Evolutionary conservation across 2,888 invertebrate species (phyloP).

Genomic region (Gortyna flavago): DNA sequence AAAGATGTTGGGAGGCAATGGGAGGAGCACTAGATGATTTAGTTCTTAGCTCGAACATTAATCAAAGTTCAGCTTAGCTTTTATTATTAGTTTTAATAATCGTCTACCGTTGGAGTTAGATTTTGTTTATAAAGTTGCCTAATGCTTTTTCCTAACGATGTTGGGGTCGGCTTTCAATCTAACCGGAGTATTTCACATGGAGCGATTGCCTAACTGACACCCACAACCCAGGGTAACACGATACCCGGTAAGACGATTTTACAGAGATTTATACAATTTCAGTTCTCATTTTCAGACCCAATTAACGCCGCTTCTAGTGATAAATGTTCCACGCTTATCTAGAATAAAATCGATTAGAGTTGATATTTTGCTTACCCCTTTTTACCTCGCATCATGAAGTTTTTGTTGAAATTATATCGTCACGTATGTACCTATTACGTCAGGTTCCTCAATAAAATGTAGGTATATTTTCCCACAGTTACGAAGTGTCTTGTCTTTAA

Average conservation of each 20-base stretch:
- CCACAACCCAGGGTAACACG: background rate
- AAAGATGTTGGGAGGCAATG: background rate
- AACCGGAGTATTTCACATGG: background rate
- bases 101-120: background rate
- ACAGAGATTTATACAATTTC: background rate
- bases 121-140: background rate
- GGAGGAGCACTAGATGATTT: constrained; percentile 17
- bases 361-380: background rate
- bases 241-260: background rate
- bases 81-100: background rate
- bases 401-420: constrained; percentile 1
- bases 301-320: no score
- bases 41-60: constrained; percentile 12
- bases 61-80: constrained; percentile 23
- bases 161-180: background rate
- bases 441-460: constrained; percentile 30
- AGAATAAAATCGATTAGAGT: background rate
- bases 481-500: constrained; percentile 28
- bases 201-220: background rate
- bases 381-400: background rate
- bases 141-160: background rate
- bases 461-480: constrained; percentile 49
- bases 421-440: background rate
- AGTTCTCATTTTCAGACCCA: background rate
- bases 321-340: no score